Base-by-base conservation (phyloP, 2,113 vertebrate species). In the Salvelinus fontinalis region DNA sequence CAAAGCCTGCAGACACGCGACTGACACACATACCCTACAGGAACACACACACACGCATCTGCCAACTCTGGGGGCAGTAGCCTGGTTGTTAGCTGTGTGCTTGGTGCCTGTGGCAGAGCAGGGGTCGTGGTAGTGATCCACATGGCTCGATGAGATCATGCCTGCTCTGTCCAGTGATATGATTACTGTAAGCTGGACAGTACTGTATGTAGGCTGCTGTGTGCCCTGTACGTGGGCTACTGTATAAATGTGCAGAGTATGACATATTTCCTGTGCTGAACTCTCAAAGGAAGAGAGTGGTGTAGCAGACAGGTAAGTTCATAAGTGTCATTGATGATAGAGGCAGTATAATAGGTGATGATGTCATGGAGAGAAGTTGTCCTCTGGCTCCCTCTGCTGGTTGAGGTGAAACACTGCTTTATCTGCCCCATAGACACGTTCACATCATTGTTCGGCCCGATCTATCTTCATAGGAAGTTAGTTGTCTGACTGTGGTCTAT, bases 321-420 rank as follows among this genome's bases (percentile, higher is more conserved):
- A 57, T 57, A 18, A 20, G 14, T 57, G 54, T 9, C 39, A 39
- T 39, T 57, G 51, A 20, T 57, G 51, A 57, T 57, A 57, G 1
- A 57, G 5, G 51, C 18, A 14, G 51, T 18, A 57, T 57, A 20
- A 57, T 6, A 57, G 54, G 54, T 57, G 54, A 20, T 57, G 16
- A 57, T 14, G 54, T 57, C 54, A 57, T 57, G 18, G 20, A 20
- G 54, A 20, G 16, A 44, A 9, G 14, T 57, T 14, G 54, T 20
- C 27, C 6, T 3, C 24, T 14, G 5, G 48, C 64, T 5, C 76
- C 76, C 70, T 78, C 76, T 67, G 49, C 62, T 78, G 70, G 70
- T 72, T 57, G 22, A 39, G 51, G 71, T 78, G 29, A 67, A 5
- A 24, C 51, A 44, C 39, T 54, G 51, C 51, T 18, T 54, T 54